Conservation (phyloP, 2,888 invertebrate genomes). For the Cosmorhoe ocellata region DNA sequence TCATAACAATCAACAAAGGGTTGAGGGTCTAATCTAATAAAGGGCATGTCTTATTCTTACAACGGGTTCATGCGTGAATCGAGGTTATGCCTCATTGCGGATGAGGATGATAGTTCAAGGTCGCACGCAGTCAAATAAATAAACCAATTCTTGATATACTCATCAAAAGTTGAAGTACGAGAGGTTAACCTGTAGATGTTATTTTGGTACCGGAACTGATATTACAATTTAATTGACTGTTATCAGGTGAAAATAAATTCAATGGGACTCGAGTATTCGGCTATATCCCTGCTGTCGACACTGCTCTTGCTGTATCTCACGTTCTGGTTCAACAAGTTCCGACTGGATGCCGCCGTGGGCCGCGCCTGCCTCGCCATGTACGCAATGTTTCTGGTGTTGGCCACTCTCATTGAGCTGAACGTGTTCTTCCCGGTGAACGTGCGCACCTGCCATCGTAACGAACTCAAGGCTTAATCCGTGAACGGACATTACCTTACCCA, state of each 20-base stretch:
- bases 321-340: constrained; percentile 93
- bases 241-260: constrained; percentile 92
- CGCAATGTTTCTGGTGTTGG: constrained; percentile 92
- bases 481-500: constrained; percentile 42
- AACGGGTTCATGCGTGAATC: too few relatives aligned
- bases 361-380: constrained; percentile 93
- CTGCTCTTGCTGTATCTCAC: constrained; percentile 91
- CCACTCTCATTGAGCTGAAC: constrained; percentile 95
- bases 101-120: too few relatives aligned
- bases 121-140: too few relatives aligned
- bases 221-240: constrained; percentile 17
- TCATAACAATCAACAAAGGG: too few relatives aligned
- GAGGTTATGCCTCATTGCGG: too few relatives aligned
- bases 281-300: constrained; percentile 93
- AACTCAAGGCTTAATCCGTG: constrained; percentile 60
- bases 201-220: too few relatives aligned
- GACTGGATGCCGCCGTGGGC: constrained; percentile 92
- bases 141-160: too few relatives aligned
- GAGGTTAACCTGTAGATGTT: too few relatives aligned
- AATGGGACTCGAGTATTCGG: constrained; percentile 94
- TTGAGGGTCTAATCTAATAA: too few relatives aligned
- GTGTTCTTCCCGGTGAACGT: constrained; percentile 95
- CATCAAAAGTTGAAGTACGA: too few relatives aligned
- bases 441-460: constrained; percentile 88
- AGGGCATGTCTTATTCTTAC: too few relatives aligned